These are phyloP conservation scores for Drosophila lini DNA, from an alignment of 1,140 invertebrate species.

Conservation along the genomic window DNA sequence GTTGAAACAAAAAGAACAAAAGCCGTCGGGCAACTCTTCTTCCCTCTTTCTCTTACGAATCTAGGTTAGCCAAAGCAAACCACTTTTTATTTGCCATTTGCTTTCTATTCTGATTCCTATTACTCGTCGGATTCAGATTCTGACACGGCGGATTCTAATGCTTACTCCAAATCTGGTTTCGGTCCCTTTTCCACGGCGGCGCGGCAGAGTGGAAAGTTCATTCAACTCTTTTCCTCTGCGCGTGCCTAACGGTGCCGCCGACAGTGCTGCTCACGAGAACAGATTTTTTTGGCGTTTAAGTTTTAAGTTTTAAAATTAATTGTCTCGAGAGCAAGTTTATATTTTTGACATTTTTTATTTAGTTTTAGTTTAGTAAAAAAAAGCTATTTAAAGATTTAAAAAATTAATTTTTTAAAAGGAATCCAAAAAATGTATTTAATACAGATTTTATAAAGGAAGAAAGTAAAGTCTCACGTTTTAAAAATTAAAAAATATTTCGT, in stretches of 20 bases:
- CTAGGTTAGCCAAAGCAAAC: constrained; percentile 41
- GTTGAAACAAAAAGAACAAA: constrained; percentile 31
- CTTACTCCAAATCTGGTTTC: constrained; percentile 43
- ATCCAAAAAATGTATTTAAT: too few species aligned
- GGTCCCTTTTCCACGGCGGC: constrained; percentile 65
- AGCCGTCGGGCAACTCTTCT: constrained; percentile 36
- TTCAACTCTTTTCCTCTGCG: constrained; percentile 68
- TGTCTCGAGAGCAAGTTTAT: too few species aligned
- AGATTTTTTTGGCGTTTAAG: constrained; percentile 2
- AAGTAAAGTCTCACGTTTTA: too few species aligned
- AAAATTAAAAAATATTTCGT: background rate
- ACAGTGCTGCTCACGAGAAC: constrained; percentile 18
- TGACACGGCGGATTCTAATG: constrained; percentile 21
- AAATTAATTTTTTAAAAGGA: too few species aligned
- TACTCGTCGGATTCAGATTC: constrained; percentile 15
- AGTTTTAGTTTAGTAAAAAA: background rate
- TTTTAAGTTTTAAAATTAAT: background rate
- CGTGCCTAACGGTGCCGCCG: constrained; percentile 52
- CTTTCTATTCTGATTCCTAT: constrained; percentile 60
- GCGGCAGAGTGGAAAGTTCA: constrained; percentile 64
- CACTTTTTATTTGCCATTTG: constrained; percentile 49
- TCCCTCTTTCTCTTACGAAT: constrained; percentile 28
- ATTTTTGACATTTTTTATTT: background rate
- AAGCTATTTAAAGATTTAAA: background rate
- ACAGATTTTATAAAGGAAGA: too few species aligned